Conservation (phyloP, 2,888 invertebrate species). For the Drosophila koepferae region DNA sequence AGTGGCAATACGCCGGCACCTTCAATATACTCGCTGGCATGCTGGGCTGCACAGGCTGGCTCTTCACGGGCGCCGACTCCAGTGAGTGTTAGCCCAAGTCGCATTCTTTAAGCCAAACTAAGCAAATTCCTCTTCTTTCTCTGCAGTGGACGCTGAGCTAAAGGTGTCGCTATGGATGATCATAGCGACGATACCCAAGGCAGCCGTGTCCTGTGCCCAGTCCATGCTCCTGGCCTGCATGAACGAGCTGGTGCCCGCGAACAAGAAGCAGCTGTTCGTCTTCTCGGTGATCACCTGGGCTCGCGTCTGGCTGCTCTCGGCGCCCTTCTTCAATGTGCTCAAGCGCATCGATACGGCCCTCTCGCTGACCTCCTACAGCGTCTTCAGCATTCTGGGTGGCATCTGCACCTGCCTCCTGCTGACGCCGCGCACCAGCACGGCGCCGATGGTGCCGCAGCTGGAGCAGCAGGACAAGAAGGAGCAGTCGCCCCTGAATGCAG, state of each 20-base stretch:
- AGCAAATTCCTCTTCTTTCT: background rate
- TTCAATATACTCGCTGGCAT: slow-evolving; percentile 84
- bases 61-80: slow-evolving; percentile 75
- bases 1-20: slow-evolving; percentile 84
- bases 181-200: slow-evolving; percentile 84
- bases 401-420: slow-evolving; percentile 81
- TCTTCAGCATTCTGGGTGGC: slow-evolving; percentile 83
- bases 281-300: slow-evolving; percentile 85
- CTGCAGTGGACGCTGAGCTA: slow-evolving; percentile 78
- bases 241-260: slow-evolving; percentile 83
- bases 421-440: slow-evolving; percentile 65
- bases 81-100: slow-evolving; percentile 67
- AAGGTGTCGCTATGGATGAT: slow-evolving; percentile 84
- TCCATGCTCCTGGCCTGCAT: slow-evolving; percentile 85
- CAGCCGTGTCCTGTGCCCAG: slow-evolving; percentile 84
- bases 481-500: slow-evolving; percentile 63
- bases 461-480: slow-evolving; percentile 59
- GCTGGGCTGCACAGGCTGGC: slow-evolving; percentile 84
- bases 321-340: slow-evolving; percentile 84
- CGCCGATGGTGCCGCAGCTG: slow-evolving; percentile 40
- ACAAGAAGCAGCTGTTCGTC: slow-evolving; percentile 83
- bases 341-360: slow-evolving; percentile 82
- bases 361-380: slow-evolving; percentile 82
- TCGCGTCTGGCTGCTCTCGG: slow-evolving; percentile 83
- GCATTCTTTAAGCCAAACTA: background rate